phyloP scores from a whole-genome alignment of 2,888 invertebrate genomes.

The Drosophila fulvimacula region DNA sequence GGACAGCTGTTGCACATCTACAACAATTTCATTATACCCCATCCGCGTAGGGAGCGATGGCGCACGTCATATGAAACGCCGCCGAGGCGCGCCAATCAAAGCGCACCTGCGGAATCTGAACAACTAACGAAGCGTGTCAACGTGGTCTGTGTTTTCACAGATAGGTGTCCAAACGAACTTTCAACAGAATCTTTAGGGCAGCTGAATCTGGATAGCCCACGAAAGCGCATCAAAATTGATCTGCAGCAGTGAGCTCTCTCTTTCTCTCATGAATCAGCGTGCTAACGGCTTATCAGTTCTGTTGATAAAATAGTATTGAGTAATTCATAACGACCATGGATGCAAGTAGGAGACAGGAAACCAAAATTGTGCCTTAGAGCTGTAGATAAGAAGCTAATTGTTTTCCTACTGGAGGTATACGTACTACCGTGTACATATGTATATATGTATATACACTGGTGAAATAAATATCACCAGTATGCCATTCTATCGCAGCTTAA shows the following conservation, averaged over 20 bases:
- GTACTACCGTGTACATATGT: neutral
- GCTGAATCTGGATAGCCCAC: neutral
- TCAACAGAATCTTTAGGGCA: neutral
- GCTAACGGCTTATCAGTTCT: neutral
- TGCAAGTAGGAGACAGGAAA: neutral
- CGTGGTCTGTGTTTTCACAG: conserved; percentile 30
- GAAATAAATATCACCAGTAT: neutral
- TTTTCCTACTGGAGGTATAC: neutral
- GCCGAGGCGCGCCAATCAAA: neutral
- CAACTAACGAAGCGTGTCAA: conserved; percentile 37
- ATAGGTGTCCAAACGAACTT: conserved; percentile 22
- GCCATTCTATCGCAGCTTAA: neutral
- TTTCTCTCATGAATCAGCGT: neutral
- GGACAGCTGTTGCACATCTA: conserved; percentile 45
- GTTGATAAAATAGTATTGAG: neutral
- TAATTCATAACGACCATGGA: neutral
- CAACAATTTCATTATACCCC: conserved; percentile 45
- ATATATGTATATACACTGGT: neutral
- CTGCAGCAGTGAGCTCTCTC: conserved; percentile 2
- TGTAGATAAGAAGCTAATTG: neutral
- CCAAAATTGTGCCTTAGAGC: neutral
- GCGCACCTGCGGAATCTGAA: conserved; percentile 24
- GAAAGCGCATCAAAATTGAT: conserved; percentile 25
- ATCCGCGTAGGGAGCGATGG: conserved; percentile 40
- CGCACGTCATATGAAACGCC: neutral